phyloP scores from a whole-genome alignment of 2,888 invertebrate genomes.

The Pterobdella sp. region DNA sequence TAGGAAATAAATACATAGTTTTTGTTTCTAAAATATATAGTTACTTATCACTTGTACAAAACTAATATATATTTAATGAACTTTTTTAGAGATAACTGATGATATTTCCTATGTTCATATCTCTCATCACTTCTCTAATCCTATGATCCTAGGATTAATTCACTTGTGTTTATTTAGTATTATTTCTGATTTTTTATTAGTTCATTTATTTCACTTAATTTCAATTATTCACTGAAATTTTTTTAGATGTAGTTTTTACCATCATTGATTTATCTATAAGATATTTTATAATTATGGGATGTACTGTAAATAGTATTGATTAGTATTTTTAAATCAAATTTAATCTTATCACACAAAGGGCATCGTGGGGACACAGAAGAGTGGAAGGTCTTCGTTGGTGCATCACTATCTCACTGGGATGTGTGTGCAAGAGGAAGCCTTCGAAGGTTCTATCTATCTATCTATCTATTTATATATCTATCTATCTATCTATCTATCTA shows the following conservation, averaged over 20 bases:
- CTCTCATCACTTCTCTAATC: no score
- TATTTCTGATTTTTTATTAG: no score
- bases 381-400: slow-evolving; percentile 93
- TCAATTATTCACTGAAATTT: neutral
- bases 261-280: neutral
- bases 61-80: no score
- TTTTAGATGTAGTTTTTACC: neutral
- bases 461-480: neutral
- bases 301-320: neutral
- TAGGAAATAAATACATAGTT: no score
- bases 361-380: slow-evolving; percentile 85
- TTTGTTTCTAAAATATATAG: no score
- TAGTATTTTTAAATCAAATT: neutral
- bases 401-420: slow-evolving; percentile 95
- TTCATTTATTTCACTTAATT: neutral
- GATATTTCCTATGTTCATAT: no score
- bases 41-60: no score
- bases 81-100: no score
- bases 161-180: no score
- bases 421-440: slow-evolving; percentile 95
- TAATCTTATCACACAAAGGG: slow-evolving; percentile 60
- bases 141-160: no score
- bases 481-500: neutral
- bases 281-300: neutral
- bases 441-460: slow-evolving; percentile 62